These are phyloP conservation scores for Halcyon chelicuti DNA, from an alignment of 2,797 vertebrate species.

Conservation along the genomic window DNA sequence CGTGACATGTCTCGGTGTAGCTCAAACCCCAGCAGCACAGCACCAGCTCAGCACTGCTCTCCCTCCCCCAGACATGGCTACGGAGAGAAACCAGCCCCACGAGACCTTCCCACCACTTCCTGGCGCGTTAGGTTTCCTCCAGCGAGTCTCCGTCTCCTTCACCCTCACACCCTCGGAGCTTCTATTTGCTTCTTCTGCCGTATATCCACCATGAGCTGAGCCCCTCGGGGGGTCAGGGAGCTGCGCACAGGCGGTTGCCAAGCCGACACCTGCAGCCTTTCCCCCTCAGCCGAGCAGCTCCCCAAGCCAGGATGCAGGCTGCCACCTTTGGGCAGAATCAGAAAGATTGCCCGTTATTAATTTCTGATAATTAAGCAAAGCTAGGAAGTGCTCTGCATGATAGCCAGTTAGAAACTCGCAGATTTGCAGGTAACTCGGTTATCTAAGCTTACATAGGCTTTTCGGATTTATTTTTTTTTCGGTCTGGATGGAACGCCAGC, in stretches of 20 bases:
- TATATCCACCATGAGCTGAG: rapidly evolving
- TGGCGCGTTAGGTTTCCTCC: rapidly evolving
- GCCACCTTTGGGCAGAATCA: conserved; percentile 5
- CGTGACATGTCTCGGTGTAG: rapidly evolving
- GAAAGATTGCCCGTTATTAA: not conserved
- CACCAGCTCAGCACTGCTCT: rapidly evolving
- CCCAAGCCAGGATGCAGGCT: not conserved
- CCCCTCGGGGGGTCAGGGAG: rapidly evolving
- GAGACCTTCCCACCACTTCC: not conserved
- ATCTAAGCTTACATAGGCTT: not conserved
- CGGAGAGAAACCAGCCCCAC: not conserved
- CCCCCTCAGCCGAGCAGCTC: not conserved
- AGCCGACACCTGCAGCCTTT: rapidly evolving
- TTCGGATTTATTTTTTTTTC: not conserved
- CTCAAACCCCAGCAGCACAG: not conserved
- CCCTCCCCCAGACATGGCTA: not conserved
- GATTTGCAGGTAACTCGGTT: not conserved
- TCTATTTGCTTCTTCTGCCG: not conserved
- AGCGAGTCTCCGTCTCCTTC: not conserved
- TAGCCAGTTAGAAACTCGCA: rapidly evolving
- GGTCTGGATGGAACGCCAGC: not conserved
- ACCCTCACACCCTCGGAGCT: rapidly evolving
- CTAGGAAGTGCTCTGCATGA: not conserved
- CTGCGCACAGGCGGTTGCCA: not conserved
- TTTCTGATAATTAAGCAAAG: not conserved